Percentiles rank a stretch among this genome's conserved stretches.
Evolutionary conservation across 1,140 invertebrate species (phyloP).

Genomic region (Drosophila setifemur): DNA sequence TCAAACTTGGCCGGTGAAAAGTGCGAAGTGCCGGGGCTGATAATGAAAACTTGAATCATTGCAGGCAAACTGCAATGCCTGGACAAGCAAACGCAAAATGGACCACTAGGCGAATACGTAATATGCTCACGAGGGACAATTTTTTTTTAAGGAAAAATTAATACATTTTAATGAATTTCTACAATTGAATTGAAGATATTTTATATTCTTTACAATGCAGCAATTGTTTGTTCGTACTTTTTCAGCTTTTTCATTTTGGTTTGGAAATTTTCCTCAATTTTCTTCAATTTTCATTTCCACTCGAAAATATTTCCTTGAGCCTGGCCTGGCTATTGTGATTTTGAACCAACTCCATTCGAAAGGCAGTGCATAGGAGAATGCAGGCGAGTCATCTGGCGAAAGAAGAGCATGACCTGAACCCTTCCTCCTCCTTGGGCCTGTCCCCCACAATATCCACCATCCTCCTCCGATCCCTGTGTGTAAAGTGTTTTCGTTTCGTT

Average conservation of each 20-base stretch:
- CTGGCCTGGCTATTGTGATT: no score
- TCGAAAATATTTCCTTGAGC: no score
- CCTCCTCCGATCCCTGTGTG: background rate
- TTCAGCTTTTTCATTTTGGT: no score
- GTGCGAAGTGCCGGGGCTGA: slow-evolving; percentile 47
- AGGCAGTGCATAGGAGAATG: slow-evolving; percentile 14
- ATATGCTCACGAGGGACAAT: slow-evolving; percentile 8
- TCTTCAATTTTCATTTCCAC: no score
- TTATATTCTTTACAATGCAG: no score
- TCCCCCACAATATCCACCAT: background rate
- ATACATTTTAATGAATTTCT: no score
- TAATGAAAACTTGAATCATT: slow-evolving; percentile 80
- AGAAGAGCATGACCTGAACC: slow-evolving; percentile 11
- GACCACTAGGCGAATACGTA: slow-evolving; percentile 5
- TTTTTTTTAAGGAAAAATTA: background rate
- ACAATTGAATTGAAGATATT: no score
- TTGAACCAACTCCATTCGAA: background rate
- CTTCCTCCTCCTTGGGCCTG: no score
- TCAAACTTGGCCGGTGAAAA: slow-evolving; percentile 24
- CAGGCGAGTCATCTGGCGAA: slow-evolving; percentile 22
- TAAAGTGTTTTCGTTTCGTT: slow-evolving; percentile 76
- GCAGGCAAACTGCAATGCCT: slow-evolving; percentile 57
- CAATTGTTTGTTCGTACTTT: no score
- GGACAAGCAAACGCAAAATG: background rate
- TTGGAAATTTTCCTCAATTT: no score